Percentiles rank a stretch among this genome's conserved stretches.
These are phyloP conservation scores for Pardosa pseudoannulata DNA, from an alignment of 2,888 invertebrate species.

Conservation along the genomic window DNA sequence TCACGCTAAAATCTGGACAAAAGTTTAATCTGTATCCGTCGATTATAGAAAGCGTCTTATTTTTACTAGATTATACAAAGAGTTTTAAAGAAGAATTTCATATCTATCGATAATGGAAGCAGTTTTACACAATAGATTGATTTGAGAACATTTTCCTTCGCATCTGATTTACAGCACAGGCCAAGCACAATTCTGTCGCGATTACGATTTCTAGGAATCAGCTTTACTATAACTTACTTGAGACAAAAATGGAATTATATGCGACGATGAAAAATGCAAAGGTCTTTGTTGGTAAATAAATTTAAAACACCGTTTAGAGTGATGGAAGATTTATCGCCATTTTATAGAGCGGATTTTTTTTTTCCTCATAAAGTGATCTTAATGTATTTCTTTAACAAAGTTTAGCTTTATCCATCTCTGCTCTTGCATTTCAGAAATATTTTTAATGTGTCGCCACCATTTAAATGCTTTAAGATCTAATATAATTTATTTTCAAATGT, in stretches of 20 bases:
- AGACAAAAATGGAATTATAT: background rate
- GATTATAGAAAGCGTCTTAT: conserved; percentile 3
- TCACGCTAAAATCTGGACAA: background rate
- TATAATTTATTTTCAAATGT: no score
- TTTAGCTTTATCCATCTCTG: no score
- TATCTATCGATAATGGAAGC: conserved; percentile 1
- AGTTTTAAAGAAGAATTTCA: background rate
- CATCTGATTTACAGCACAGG: background rate
- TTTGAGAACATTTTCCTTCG: background rate
- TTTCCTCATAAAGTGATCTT: background rate
- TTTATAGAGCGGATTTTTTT: background rate
- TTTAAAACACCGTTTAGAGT: background rate
- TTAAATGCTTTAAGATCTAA: no score
- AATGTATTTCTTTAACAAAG: background rate
- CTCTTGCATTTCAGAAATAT: no score
- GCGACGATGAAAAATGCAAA: background rate
- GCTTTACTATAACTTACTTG: conserved; percentile 4
- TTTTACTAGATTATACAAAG: conserved; percentile 8
- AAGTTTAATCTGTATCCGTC: conserved; percentile 4
- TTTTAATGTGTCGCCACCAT: no score
- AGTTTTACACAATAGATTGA: background rate
- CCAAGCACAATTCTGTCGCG: background rate
- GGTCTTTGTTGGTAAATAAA: background rate
- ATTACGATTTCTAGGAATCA: conserved; percentile 3
- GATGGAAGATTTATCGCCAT: background rate